Conservation (phyloP, 1,140 invertebrate genomes). For the Palaemon carinicauda region DNA sequence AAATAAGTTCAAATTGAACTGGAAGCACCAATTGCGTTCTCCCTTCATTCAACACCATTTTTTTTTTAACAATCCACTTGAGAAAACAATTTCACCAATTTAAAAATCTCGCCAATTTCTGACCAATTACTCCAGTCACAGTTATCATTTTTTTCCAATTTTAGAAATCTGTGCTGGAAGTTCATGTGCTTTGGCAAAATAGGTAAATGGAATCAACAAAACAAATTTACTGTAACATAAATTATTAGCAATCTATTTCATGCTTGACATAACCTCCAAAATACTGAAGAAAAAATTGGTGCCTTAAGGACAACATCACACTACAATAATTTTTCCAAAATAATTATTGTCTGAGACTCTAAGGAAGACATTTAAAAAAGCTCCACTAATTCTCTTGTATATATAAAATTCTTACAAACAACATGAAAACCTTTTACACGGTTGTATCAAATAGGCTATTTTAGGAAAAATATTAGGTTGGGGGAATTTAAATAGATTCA, state of each 20-base stretch:
- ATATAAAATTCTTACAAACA: conserved; percentile 52
- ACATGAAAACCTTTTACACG: conserved; percentile 34
- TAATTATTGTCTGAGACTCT: conserved; percentile 49
- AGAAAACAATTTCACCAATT: background rate
- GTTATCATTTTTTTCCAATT: no score
- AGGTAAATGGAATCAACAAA: no score
- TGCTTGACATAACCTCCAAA: no score
- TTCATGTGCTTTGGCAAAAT: no score
- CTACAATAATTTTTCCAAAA: conserved; percentile 7
- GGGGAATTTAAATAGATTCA: background rate
- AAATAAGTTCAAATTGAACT: conserved; percentile 22
- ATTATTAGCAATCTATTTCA: no score
- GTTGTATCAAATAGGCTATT: conserved; percentile 41
- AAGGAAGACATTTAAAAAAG: conserved; percentile 48
- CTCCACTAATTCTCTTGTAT: conserved; percentile 35
- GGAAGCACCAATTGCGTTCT: conserved; percentile 32
- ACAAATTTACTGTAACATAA: no score
- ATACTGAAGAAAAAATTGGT: background rate
- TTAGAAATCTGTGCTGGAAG: no score
- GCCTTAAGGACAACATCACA: background rate
- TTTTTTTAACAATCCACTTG: background rate
- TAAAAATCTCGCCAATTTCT: background rate
- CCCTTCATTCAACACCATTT: background rate
- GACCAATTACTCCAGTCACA: background rate
- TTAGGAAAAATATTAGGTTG: conserved; percentile 14